Evolutionary conservation across 53 echinoderm and acorn worm species (phyloP), one percentile per base, ranked within the genome.

Genomic region (Crossaster papposus): DNA sequence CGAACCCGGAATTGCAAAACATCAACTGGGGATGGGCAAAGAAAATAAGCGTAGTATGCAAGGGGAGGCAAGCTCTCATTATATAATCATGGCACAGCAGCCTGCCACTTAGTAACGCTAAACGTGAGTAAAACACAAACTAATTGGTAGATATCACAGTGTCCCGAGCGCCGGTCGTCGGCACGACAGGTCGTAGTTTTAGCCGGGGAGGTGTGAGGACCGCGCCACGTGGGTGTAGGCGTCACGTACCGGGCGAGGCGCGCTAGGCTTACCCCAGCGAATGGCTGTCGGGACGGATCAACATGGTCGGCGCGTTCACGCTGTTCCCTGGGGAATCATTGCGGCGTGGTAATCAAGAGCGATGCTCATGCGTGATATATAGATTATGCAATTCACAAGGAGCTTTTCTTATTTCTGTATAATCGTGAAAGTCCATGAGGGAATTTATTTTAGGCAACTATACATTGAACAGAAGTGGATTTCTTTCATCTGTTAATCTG

Each of bases 41-140:
- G 28, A 34, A 53, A 81, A 58, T 55, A 55, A 62, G 5, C 3
- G 53, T 24, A 14, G n/a, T 51, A 32, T 30, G 17, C 55, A 13
- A 62, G 81, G 12, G 64, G 64, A 35, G 34, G 50, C 50, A 29
- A 51, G 22, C 13, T 18, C 58, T 87, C 87, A 77, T 87, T 77
- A 77, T 23, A 32, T 58, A 87, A 77, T 87, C 87, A 77, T 87
- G 87, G 77, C 87, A 87, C 87, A 58, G 35, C 87, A 87, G 62
- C 75, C 77, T 87, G 76, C 75, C 77, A 87, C 87, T 87, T 87
- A 87, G 87, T 87, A 87, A 22, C 87, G 77, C 76, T 87, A 87
- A 87, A 87, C 87, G 87, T 87, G 87, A 87, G 87, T 87, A 35
- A 87, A 87, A 87, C 87, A 87, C 87, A 75, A 87, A 77, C 77